Conservation (phyloP, 37 sponge, comb jelly and placozoan genomes). For the Petrosia ficiformis region DNA sequence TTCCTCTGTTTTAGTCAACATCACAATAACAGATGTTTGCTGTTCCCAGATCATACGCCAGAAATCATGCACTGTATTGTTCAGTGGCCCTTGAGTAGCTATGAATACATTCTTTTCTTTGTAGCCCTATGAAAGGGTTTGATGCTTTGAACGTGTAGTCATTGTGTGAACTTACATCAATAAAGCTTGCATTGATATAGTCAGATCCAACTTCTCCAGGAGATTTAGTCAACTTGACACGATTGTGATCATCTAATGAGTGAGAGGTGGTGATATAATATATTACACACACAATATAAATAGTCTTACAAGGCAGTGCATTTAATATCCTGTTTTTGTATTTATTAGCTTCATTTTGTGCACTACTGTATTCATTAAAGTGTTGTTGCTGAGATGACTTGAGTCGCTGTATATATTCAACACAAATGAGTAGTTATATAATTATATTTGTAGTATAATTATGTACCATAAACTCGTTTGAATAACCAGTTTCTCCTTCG, state of each 20-base stretch:
- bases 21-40: slow-evolving; percentile 58
- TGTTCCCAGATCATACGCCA: slow-evolving; percentile 84
- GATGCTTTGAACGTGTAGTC: neutral
- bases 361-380: neutral
- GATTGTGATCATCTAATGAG: slow-evolving; percentile 52
- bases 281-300: neutral
- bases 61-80: slow-evolving; percentile 69
- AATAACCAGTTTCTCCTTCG: slow-evolving; percentile 55
- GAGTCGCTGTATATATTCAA: slow-evolving; percentile 28
- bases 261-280: neutral
- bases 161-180: slow-evolving; percentile 40
- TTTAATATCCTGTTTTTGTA: slow-evolving; percentile 73
- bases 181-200: slow-evolving; percentile 81
- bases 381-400: neutral
- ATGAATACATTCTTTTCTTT: slow-evolving; percentile 49
- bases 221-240: slow-evolving; percentile 43
- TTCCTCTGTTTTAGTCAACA: slow-evolving; percentile 61
- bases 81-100: slow-evolving; percentile 77
- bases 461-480: slow-evolving; percentile 66
- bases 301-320: slow-evolving; percentile 72
- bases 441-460: too few relatives aligned
- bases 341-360: slow-evolving; percentile 49
- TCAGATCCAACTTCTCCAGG: slow-evolving; percentile 78
- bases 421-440: neutral
- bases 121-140: slow-evolving; percentile 34